These are phyloP conservation scores for Thera britannica DNA, from an alignment of 2,888 invertebrate species.

Conservation along the genomic window DNA sequence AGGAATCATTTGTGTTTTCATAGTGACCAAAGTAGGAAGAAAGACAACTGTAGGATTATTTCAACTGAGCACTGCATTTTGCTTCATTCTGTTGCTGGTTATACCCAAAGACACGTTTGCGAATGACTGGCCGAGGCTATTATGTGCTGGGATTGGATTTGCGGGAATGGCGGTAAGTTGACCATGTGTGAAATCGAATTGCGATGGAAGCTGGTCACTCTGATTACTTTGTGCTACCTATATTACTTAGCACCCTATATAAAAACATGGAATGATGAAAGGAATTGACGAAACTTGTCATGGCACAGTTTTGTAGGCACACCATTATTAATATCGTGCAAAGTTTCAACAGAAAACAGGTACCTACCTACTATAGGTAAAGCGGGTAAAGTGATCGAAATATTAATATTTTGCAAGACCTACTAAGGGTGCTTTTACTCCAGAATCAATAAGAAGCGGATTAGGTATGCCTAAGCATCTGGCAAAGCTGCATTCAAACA, in stretches of 20 bases:
- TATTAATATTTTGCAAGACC: too few species aligned
- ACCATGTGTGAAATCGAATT: constrained; percentile 41
- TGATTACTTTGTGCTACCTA: constrained; percentile 16
- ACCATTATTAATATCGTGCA: too few species aligned
- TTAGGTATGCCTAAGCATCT: too few species aligned
- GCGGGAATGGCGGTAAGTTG: constrained; percentile 86
- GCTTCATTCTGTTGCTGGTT: constrained; percentile 78
- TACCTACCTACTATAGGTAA: too few species aligned
- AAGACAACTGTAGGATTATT: constrained; percentile 78
- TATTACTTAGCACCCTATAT: neutral
- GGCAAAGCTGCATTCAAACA: too few species aligned
- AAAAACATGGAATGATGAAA: too few species aligned
- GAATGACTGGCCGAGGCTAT: constrained; percentile 83
- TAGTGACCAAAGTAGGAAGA: constrained; percentile 79
- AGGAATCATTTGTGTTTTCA: constrained; percentile 77
- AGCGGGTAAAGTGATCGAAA: too few species aligned
- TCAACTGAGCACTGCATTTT: constrained; percentile 74
- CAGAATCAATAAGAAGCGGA: too few species aligned
- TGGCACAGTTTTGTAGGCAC: too few species aligned
- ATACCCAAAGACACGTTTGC: constrained; percentile 71
- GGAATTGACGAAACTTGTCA: too few species aligned
- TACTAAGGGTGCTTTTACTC: too few species aligned
- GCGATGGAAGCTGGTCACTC: constrained; percentile 9
- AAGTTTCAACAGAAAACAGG: too few species aligned
- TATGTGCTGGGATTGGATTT: constrained; percentile 86